These are phyloP conservation scores for Cryptocephalus moraei DNA, from an alignment of 2,888 invertebrate genomes.

Conservation along the genomic window DNA sequence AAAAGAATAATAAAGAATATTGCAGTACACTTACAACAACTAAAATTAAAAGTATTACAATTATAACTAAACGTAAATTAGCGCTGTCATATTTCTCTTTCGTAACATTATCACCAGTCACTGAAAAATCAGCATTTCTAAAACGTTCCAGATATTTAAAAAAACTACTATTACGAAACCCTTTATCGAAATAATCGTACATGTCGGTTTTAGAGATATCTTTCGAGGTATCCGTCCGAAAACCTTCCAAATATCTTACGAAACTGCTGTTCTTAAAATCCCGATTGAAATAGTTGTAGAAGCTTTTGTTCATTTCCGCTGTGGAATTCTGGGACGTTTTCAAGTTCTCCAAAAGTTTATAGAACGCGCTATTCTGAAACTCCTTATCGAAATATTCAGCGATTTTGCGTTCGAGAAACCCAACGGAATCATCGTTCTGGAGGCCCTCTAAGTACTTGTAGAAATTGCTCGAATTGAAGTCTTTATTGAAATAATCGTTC, in stretches of 20 bases:
- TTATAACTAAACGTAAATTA: too few species aligned
- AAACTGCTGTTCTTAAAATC: neutral
- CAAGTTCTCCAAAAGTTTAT: neutral
- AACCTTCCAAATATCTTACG: neutral
- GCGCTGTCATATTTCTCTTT: too few species aligned
- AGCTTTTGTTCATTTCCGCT: neutral
- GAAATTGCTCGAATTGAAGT: neutral
- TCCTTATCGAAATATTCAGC: neutral
- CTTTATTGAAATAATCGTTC: neutral
- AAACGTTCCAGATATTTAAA: too few species aligned
- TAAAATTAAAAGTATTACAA: too few species aligned
- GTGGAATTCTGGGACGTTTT: neutral
- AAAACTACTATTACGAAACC: neutral
- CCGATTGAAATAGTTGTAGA: neutral
- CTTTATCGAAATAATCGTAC: too few species aligned
- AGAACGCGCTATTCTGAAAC: neutral
- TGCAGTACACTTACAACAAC: too few species aligned
- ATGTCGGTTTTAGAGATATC: too few species aligned
- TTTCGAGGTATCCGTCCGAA: neutral
- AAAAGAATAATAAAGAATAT: too few species aligned
- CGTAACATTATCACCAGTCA: too few species aligned
- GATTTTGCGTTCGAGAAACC: neutral
- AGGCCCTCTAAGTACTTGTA: neutral
- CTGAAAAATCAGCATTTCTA: too few species aligned
- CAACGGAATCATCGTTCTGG: neutral